A percentile compares a stretch with the other conserved stretches of the same genome.
These are phyloP conservation scores for Cosmia pyralina DNA, from an alignment of 2,888 invertebrate genomes.

Conservation along the genomic window DNA sequence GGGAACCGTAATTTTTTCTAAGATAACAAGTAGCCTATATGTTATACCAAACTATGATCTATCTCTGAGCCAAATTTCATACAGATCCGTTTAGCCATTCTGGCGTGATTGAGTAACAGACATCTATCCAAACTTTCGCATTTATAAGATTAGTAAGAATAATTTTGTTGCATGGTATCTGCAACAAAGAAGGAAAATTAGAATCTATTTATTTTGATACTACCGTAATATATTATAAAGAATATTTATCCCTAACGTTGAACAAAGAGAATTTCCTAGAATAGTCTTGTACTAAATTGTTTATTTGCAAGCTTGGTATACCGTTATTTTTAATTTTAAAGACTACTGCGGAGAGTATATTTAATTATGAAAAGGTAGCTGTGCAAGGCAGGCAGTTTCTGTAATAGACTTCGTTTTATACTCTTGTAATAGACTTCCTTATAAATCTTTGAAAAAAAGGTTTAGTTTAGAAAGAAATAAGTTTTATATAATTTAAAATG, in stretches of 20 bases:
- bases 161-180: neutral
- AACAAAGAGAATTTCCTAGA: neutral
- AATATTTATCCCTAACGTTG: neutral
- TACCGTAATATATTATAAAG: neutral
- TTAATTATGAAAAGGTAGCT: conserved; percentile 13
- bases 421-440: too few relatives aligned
- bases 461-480: fast-evolving
- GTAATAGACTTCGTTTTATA: neutral
- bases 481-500: too few relatives aligned
- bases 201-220: neutral
- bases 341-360: neutral
- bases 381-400: neutral
- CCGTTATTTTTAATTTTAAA: conserved; percentile 26
- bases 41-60: too few relatives aligned
- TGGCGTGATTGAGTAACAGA: too few relatives aligned
- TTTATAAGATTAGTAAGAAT: too few relatives aligned
- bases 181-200: neutral
- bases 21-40: too few relatives aligned
- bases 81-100: too few relatives aligned
- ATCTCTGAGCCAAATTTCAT: too few relatives aligned
- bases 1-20: too few relatives aligned
- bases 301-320: conserved; percentile 5
- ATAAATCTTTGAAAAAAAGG: too few relatives aligned
- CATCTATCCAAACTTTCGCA: too few relatives aligned
- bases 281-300: neutral